A percentile compares a stretch with the other conserved stretches of the same genome.
Conservation (phyloP, 2,797 vertebrate species). For the Coccyzus lansbergi region DNA sequence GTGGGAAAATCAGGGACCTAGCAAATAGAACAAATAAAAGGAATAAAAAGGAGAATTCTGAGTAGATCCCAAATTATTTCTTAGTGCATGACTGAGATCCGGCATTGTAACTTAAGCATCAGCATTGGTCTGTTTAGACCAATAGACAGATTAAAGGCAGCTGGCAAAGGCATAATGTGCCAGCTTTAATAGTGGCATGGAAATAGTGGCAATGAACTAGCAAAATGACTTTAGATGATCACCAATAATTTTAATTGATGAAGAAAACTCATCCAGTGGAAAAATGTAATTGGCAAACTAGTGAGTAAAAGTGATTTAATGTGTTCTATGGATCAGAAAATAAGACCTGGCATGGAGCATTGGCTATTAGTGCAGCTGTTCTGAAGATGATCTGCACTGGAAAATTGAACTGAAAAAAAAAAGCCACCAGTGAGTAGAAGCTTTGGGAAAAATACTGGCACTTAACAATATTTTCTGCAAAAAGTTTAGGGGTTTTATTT, state of each 20-base stretch:
- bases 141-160: slow-evolving; percentile 44
- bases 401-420: slow-evolving; percentile 25
- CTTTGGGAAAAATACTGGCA: not conserved
- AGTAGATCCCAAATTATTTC: not conserved
- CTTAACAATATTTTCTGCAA: not conserved
- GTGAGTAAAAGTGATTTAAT: slow-evolving; percentile 73
- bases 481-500: not conserved
- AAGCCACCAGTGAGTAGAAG: slow-evolving; percentile 6
- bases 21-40: not conserved
- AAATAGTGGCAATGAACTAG: slow-evolving; percentile 65
- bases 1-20: not conserved
- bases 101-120: not conserved
- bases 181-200: slow-evolving; percentile 35
- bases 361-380: slow-evolving; percentile 68
- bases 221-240: slow-evolving; percentile 75
- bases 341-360: slow-evolving; percentile 54
- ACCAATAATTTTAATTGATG: slow-evolving; percentile 79
- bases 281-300: slow-evolving; percentile 75
- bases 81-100: not conserved
- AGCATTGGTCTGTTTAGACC: slow-evolving; percentile 16
- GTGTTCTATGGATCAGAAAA: slow-evolving; percentile 64
- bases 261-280: slow-evolving; percentile 75
- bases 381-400: slow-evolving; percentile 37
- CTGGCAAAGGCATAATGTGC: slow-evolving; percentile 13
- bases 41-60: not conserved